These are phyloP conservation scores for Passer montanus DNA, from an alignment of 2,113 vertebrate species.

Conservation along the genomic window DNA sequence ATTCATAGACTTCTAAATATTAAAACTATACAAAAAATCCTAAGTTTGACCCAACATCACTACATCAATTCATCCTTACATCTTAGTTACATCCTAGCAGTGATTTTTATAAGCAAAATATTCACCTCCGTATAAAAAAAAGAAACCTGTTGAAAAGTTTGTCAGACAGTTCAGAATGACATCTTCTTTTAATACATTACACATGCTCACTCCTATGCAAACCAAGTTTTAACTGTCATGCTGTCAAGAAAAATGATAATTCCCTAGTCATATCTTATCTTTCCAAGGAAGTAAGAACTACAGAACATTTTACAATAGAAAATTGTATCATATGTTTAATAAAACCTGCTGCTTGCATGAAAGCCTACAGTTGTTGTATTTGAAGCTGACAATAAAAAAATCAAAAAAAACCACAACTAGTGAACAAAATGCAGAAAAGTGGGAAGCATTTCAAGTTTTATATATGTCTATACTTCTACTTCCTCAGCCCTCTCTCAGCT, in stretches of 20 bases:
- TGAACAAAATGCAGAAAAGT: background rate
- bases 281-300: background rate
- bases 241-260: conserved; percentile 17
- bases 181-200: background rate
- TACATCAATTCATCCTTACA: background rate
- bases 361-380: background rate
- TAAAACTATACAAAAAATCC: background rate
- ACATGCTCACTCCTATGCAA: background rate
- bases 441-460: background rate
- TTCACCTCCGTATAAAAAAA: background rate
- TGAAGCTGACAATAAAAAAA: background rate
- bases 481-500: background rate
- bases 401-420: background rate
- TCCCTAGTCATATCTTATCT: background rate
- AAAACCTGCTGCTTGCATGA: background rate
- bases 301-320: background rate
- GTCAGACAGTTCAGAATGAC: background rate
- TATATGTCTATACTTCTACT: background rate
- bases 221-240: conserved; percentile 1
- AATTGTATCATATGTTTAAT: background rate
- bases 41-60: background rate
- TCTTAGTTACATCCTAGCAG: background rate
- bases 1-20: background rate
- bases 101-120: background rate
- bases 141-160: background rate